Base-by-base conservation (phyloP, 2,888 invertebrate species). In the Chaetogeoica ovagalla region DNA sequence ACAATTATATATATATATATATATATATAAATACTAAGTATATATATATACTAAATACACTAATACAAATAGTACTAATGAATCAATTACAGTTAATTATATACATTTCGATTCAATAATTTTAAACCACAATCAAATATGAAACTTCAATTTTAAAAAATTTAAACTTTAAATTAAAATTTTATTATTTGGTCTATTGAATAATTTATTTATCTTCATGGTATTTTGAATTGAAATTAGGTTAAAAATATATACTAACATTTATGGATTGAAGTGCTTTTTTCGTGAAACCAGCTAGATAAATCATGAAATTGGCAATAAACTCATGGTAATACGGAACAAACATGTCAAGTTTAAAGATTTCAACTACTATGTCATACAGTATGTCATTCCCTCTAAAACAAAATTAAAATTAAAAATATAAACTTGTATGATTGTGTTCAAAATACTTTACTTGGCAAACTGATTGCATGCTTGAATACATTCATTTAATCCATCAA, bases 301-400 rank as follows among this genome's bases (percentile, higher is more conserved):
- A 39, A 70, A 79, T 63, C 77, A 79, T 79, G 37, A 70, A 79
- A 70, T 79, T 79, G 17, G 17, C 21, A 23, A 79, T 70, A 43
- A 79, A 79, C 19, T 79, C 63, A 19, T 79, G 37, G 21, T 79
- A 70, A 63, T 63, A 79, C n/a, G 62, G 52, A 59, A 55, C n/a
- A 23, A 70, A 79, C 13, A 52, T 60, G 6, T 79, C n/a, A 3
- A 71, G 39, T 62, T 70, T 70, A 63, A 79, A 79, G 7, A 79
- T 19, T 19, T 79, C 77, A 52, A 23, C 55, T 13, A 71, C 7
- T 13, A 39, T 37, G 2, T 62, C 9, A 21, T 13, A 71, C 4
- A 79, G 55, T 70, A 60, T 48, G 11, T 48, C 48, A n/a, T 39
- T 17, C 7, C 8, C 57, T 37, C 77, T 79, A 39, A 70, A 79